These are phyloP conservation scores for Protonibea diacanthus DNA, from an alignment of 2,797 vertebrate species.

Conservation along the genomic window DNA sequence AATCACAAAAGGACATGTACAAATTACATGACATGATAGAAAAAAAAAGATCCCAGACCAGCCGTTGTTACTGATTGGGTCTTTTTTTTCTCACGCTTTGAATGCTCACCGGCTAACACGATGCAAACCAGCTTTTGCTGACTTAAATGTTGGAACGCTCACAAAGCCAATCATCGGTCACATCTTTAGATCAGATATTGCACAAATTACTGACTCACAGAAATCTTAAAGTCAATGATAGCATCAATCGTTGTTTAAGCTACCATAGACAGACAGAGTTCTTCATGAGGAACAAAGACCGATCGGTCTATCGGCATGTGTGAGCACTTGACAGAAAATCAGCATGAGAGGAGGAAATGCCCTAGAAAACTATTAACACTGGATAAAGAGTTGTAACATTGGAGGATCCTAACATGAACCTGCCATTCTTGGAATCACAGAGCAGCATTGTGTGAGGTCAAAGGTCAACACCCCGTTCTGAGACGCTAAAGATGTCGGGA, in stretches of 20 bases:
- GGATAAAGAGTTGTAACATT: constrained; percentile 38
- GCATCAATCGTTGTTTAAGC: constrained; percentile 30
- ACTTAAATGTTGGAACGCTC: constrained; percentile 1
- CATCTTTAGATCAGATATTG: constrained; percentile 51
- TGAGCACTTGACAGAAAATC: constrained; percentile 34
- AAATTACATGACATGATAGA: constrained; percentile 52
- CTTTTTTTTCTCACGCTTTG: constrained; percentile 8
- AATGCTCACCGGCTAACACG: constrained; percentile 16
- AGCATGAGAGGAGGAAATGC: constrained; percentile 9
- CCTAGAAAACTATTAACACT: constrained; percentile 50
- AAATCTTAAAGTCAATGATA: constrained; percentile 35
- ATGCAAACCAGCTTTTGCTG: constrained; percentile 24
- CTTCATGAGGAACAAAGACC: constrained; percentile 30
- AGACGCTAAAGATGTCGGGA: constrained; percentile 73
- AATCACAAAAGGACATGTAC: constrained; percentile 44
- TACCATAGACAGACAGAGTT: constrained; percentile 56
- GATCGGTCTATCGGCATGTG: constrained; percentile 21
- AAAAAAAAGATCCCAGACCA: constrained; percentile 18
- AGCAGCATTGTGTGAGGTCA: constrained; percentile 66
- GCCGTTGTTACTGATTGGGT: constrained; percentile 10
- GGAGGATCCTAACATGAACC: constrained; percentile 52
- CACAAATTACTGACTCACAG: constrained; percentile 40
- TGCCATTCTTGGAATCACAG: constrained; percentile 54
- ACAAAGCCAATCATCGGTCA: constrained; percentile 20
- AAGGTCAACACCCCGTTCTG: constrained; percentile 59